Evolutionary conservation across 2,113 vertebrate genomes (phyloP).

Genomic region (Perognathus longimembris): DNA sequence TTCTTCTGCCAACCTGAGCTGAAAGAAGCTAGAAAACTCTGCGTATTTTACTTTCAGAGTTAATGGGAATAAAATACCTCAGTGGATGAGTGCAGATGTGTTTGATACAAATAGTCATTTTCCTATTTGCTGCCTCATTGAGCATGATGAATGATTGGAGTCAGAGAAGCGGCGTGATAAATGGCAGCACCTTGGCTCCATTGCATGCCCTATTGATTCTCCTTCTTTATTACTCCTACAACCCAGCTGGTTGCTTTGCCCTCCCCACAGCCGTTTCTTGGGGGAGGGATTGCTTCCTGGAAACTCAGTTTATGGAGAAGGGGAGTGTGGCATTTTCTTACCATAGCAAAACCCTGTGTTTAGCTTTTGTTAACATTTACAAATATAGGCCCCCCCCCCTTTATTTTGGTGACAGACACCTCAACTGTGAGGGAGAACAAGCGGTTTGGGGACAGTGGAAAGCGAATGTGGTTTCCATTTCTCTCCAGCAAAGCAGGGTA

Average conservation of each 20-base stretch:
- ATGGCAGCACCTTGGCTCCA: constrained; percentile 99
- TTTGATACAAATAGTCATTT: constrained; percentile 99
- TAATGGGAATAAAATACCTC: constrained; percentile 99
- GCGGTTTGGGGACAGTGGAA: constrained; percentile 47
- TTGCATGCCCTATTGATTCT: constrained; percentile 99
- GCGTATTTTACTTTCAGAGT: constrained; percentile 99
- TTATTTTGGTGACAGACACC: constrained; percentile 64
- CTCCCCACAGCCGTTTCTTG: constrained; percentile 95
- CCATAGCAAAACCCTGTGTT: constrained; percentile 88
- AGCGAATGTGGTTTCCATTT: constrained; percentile 54
- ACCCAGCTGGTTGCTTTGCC: constrained; percentile 99
- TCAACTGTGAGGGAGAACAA: constrained; percentile 30
- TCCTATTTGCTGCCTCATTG: constrained; percentile 99
- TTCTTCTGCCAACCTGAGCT: constrained; percentile 93
- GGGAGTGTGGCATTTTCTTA: constrained; percentile 90
- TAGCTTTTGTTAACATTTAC: constrained; percentile 91
- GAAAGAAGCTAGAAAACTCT: constrained; percentile 96
- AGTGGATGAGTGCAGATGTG: constrained; percentile 99
- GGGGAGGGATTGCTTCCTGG: constrained; percentile 93
- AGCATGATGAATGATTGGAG: constrained; percentile 99
- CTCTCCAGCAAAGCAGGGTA: constrained; percentile 66
- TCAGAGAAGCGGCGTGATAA: constrained; percentile 99
- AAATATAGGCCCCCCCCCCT: constrained; percentile 85
- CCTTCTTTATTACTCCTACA: constrained; percentile 99
- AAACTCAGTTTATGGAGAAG: constrained; percentile 93